These are phyloP conservation scores for Oreonectes daqikongensis DNA, from an alignment of 2,797 vertebrate genomes.

Conservation along the genomic window DNA sequence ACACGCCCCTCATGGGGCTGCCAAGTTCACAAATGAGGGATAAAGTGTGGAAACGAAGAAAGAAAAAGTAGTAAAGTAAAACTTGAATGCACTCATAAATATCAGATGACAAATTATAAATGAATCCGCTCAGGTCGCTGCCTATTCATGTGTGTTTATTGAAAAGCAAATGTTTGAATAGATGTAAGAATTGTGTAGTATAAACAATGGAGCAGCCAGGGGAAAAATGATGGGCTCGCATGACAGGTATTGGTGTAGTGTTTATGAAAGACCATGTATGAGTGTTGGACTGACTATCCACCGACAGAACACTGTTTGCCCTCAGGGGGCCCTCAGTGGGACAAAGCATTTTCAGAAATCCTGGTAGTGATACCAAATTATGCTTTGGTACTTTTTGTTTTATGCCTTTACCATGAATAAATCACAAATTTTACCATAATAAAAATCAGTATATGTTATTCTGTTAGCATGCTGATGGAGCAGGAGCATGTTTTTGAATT, in stretches of 20 bases:
- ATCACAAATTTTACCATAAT: neutral
- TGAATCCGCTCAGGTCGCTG: slow-evolving; percentile 69
- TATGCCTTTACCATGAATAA: neutral
- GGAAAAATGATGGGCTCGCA: slow-evolving; percentile 53
- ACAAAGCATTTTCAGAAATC: slow-evolving; percentile 6
- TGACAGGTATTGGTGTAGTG: slow-evolving; percentile 60
- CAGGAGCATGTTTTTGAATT: neutral
- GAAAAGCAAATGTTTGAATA: slow-evolving; percentile 67
- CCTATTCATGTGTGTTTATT: slow-evolving; percentile 86
- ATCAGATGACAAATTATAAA: slow-evolving; percentile 63
- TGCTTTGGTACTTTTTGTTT: no score
- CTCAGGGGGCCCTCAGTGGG: slow-evolving; percentile 48
- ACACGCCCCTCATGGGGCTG: slow-evolving; percentile 6
- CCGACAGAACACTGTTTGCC: slow-evolving; percentile 36
- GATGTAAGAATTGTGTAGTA: slow-evolving; percentile 66
- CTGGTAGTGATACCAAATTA: neutral
- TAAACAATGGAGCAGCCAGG: slow-evolving; percentile 61
- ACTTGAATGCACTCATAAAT: slow-evolving; percentile 57
- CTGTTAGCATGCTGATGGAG: neutral
- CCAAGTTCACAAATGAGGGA: slow-evolving; percentile 7
- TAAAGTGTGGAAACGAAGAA: slow-evolving; percentile 20
- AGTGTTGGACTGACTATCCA: slow-evolving; percentile 51
- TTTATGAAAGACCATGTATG: slow-evolving; percentile 55
- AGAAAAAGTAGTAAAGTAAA: slow-evolving; percentile 22
- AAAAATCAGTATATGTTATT: neutral